Evolutionary conservation across 2,113 vertebrate genomes (phyloP).

Genomic region (Hemichromis elongatus): DNA sequence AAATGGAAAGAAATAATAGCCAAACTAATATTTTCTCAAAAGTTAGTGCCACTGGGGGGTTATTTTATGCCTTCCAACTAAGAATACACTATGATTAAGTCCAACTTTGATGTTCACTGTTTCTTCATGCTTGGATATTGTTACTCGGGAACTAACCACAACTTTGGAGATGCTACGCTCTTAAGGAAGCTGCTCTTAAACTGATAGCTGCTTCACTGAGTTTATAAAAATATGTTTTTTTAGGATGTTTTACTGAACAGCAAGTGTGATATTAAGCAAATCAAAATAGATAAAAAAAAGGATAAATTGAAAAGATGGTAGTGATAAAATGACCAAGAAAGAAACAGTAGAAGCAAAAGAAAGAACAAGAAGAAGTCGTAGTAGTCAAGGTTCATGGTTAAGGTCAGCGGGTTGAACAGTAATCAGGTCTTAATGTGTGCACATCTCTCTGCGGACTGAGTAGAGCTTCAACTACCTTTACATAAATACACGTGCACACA

Average conservation of each 20-base stretch:
- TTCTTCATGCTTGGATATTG: slow-evolving; percentile 18
- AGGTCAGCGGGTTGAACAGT: slow-evolving; percentile 46
- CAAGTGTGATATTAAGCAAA: neutral
- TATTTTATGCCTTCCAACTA: slow-evolving; percentile 21
- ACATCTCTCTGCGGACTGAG: slow-evolving; percentile 28
- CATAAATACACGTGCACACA: neutral
- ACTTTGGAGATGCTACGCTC: neutral
- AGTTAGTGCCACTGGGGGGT: neutral
- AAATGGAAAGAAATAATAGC: slow-evolving; percentile 30
- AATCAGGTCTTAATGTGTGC: slow-evolving; percentile 55
- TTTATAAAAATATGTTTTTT: neutral
- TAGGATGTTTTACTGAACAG: neutral
- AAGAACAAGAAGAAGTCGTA: neutral
- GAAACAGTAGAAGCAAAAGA: neutral
- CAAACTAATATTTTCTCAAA: slow-evolving; percentile 28
- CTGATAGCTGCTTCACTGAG: neutral
- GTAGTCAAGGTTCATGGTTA: slow-evolving; percentile 37
- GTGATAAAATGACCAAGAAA: neutral
- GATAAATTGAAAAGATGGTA: neutral
- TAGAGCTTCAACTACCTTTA: neutral
- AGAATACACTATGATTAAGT: slow-evolving; percentile 34
- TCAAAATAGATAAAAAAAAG: neutral
- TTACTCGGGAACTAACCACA: slow-evolving; percentile 16
- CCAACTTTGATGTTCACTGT: slow-evolving; percentile 8
- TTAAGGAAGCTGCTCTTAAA: neutral